Percentiles rank a stretch among this genome's conserved stretches.
Evolutionary conservation across 2,797 vertebrate species (phyloP).

Genomic region (Cuniculus paca): DNA sequence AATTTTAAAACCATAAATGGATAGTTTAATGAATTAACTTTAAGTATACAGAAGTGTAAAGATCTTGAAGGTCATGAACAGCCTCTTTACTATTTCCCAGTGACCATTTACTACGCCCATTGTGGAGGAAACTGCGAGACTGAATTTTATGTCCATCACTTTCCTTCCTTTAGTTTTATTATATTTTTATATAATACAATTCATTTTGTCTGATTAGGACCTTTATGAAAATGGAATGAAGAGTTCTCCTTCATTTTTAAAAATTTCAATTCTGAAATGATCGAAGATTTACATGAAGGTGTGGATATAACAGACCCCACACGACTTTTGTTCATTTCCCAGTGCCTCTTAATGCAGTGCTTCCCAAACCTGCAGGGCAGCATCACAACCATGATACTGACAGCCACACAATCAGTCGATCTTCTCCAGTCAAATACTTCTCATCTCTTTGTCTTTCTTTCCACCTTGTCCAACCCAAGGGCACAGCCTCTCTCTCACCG

Average conservation of each 20-base stretch:
- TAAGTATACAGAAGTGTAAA: background rate
- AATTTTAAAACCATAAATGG: background rate
- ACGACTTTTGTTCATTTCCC: background rate
- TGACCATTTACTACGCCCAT: background rate
- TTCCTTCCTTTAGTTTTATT: conserved; percentile 38
- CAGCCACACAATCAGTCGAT: background rate
- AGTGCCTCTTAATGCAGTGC: background rate
- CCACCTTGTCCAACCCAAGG: background rate
- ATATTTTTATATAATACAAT: conserved; percentile 4
- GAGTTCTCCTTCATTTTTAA: background rate
- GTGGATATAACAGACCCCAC: background rate
- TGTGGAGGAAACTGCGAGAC: background rate
- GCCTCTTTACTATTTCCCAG: background rate
- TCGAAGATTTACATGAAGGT: background rate
- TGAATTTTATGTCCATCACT: background rate
- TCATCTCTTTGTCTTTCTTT: background rate
- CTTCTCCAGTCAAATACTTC: background rate
- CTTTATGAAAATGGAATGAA: background rate
- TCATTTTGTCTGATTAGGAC: background rate
- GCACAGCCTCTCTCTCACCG: background rate
- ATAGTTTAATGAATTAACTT: conserved; percentile 10
- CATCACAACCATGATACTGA: background rate
- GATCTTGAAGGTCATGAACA: background rate
- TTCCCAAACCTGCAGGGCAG: background rate
- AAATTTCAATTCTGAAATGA: background rate